Conservation (phyloP, 2,797 vertebrate genomes). For the Sebastes kiyomatsui region DNA sequence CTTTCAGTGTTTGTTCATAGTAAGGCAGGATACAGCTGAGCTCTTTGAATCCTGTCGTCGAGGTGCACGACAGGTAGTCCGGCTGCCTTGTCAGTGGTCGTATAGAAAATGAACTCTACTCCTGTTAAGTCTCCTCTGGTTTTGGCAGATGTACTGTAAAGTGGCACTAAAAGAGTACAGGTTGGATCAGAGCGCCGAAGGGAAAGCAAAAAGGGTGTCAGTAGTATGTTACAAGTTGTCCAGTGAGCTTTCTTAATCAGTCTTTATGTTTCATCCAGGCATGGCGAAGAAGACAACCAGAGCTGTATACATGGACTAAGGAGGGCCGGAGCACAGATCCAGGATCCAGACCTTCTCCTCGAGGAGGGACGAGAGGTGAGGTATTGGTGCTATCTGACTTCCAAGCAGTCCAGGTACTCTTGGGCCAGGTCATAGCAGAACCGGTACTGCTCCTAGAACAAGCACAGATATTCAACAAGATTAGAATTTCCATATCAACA, state of each 20-base stretch:
- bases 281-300: conserved; percentile 57
- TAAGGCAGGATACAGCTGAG: conserved; percentile 79
- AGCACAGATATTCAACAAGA: background rate
- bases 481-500: background rate
- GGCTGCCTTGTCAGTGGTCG: conserved; percentile 36
- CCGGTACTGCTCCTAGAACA: conserved; percentile 92
- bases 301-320: conserved; percentile 45
- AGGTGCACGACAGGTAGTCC: conserved; percentile 41
- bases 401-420: conserved; percentile 94
- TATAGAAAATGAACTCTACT: conserved; percentile 53
- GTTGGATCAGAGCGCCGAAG: conserved; percentile 46
- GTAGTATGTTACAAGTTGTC: conserved; percentile 61
- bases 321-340: conserved; percentile 40
- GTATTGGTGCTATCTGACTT: conserved; percentile 90
- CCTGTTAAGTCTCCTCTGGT: conserved; percentile 53
- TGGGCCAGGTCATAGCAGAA: conserved; percentile 97
- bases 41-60: conserved; percentile 36
- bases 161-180: conserved; percentile 51
- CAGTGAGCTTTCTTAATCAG: conserved; percentile 40
- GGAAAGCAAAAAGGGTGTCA: conserved; percentile 48
- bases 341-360: conserved; percentile 32
- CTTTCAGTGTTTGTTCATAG: conserved; percentile 60
- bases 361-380: conserved; percentile 14
- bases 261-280: conserved; percentile 60
- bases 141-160: conserved; percentile 52